Evolutionary conservation across 2,888 invertebrate genomes (phyloP), one percentile per base, ranked within the genome.

Genomic region (Morpho helenor): DNA sequence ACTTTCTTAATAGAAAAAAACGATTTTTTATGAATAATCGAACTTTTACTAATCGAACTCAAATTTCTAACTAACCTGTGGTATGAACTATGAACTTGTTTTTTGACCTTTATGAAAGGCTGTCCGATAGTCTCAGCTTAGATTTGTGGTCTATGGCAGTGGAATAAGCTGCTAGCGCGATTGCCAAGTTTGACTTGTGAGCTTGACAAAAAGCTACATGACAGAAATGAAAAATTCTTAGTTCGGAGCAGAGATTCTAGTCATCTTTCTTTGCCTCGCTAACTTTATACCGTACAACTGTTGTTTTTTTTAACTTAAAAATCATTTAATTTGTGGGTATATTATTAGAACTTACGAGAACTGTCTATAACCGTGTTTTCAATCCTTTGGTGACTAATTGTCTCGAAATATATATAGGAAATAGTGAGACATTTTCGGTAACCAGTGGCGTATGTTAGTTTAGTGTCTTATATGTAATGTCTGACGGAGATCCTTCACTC

Each of bases 401-500:
- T 61, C 42, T 54, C 45, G 55, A 46, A 56, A 49, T 49, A 7
- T 52, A 45, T 52, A 57, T 60, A 51, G 23, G 53, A 55, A 48
- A 49, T 49, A 55, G 43, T 55, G 42, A 47, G 42, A 39, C 9
- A 52, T 47, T 58, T 61, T 8, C 8, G 23, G 54, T 54, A 22
- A 22, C 51, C 52, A 42, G 44, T 57, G 9, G 49, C 31, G 31
- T 31, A 31, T 31, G 8, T 51, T 47, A 47, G 50, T 49, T 49
- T 51, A 49, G 41, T 49, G 58, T 42, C 51, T 58, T 56, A 10
- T 62, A 63, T 84, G 88, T 87, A 73, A 91, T 91, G 91, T 91
- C 91, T 72, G 91, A 91, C 85, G 91, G 90, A 49, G 87, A 87
- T 67, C 91, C 91, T 70, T 91, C 91, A 59, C 80, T 91, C 50